Conservation (phyloP, 1,140 invertebrate genomes). For the Neomicropteryx cornuta region DNA sequence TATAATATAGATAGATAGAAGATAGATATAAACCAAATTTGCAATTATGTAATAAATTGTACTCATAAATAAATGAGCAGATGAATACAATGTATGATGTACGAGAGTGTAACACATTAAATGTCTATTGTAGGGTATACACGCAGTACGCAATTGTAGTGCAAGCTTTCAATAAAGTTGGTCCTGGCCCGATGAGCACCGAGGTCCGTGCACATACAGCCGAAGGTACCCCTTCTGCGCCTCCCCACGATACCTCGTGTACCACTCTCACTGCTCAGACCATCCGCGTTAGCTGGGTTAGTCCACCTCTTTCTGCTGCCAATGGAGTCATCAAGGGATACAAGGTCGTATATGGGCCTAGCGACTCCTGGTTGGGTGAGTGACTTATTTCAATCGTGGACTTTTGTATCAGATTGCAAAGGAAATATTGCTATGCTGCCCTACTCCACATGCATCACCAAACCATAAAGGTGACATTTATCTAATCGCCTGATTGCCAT, state of each 20-base stretch:
- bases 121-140: conserved; percentile 60
- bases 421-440: too few relatives aligned
- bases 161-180: conserved; percentile 91
- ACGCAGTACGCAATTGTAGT: conserved; percentile 92
- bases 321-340: conserved; percentile 95
- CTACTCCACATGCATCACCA: too few relatives aligned
- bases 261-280: conserved; percentile 87
- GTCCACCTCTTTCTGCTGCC: conserved; percentile 76
- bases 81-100: too few relatives aligned
- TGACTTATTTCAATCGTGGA: conserved; percentile 22
- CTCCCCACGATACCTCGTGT: conserved; percentile 83
- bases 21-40: too few relatives aligned
- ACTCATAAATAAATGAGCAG: too few relatives aligned
- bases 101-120: too few relatives aligned
- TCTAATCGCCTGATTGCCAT: too few relatives aligned
- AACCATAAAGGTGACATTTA: too few relatives aligned
- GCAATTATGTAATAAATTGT: too few relatives aligned
- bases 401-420: too few relatives aligned
- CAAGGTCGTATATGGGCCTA: conserved; percentile 90
- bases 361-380: conserved; percentile 82
- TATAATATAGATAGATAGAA: too few relatives aligned
- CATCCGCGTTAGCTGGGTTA: conserved; percentile 87
- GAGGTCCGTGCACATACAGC: conserved; percentile 85
- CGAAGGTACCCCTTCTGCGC: conserved; percentile 86
- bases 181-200: conserved; percentile 79